A percentile compares a stretch with the other conserved stretches of the same genome.
These are phyloP conservation scores for Hirtodrosophila confusa DNA, from an alignment of 2,888 invertebrate species.

Conservation along the genomic window DNA sequence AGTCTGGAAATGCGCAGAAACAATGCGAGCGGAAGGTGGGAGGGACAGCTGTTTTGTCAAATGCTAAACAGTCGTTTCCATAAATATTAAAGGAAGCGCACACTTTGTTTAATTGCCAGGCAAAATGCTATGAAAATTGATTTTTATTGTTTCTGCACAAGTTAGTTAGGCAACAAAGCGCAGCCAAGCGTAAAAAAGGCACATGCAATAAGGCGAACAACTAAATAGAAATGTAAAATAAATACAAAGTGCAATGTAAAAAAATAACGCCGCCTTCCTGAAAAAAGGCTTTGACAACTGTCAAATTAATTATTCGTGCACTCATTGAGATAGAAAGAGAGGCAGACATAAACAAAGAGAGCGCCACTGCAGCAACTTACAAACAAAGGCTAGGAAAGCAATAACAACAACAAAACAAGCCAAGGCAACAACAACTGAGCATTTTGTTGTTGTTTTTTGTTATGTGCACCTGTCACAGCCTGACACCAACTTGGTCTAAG, in stretches of 20 bases:
- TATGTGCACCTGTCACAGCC: conserved; percentile 33
- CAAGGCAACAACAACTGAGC: conserved; percentile 59
- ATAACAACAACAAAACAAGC: conserved; percentile 33
- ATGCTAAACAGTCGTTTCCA: conserved; percentile 23
- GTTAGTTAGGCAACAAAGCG: conserved; percentile 23
- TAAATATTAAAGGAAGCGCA: conserved; percentile 65
- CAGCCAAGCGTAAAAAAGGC: conserved; percentile 34
- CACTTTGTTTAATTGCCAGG: conserved; percentile 60
- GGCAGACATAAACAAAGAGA: conserved; percentile 25
- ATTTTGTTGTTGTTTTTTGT: conserved; percentile 14
- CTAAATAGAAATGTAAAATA: conserved; percentile 41
- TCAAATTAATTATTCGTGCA: conserved; percentile 37
- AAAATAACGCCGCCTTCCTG: conserved; percentile 46
- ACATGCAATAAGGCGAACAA: conserved; percentile 39
- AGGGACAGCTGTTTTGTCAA: conserved; percentile 24
- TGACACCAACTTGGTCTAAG: conserved; percentile 23
- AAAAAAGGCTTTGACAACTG: conserved; percentile 31
- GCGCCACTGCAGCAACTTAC: conserved; percentile 25
- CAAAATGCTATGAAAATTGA: conserved; percentile 53
- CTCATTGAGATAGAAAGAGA: not conserved
- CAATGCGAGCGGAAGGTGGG: conserved; percentile 3
- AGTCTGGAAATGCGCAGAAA: conserved; percentile 20
- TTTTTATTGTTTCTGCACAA: conserved; percentile 25
- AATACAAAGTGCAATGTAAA: conserved; percentile 34
- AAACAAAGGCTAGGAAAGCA: conserved; percentile 27